Percentiles rank a stretch among this genome's conserved stretches.
These are phyloP conservation scores for Struthio camelus DNA, from an alignment of 2,113 vertebrate genomes.

Conservation along the genomic window DNA sequence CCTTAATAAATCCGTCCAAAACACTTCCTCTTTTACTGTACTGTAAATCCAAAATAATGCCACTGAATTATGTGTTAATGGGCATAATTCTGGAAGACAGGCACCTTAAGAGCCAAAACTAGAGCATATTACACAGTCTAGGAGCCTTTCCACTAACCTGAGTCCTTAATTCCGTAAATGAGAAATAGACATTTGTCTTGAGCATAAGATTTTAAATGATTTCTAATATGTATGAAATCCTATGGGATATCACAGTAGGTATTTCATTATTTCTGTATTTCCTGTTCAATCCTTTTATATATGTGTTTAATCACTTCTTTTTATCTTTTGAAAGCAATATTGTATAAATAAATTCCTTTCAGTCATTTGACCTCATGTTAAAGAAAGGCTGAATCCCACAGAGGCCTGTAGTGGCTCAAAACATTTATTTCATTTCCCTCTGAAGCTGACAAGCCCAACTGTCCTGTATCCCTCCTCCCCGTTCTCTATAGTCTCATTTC, in stretches of 20 bases:
- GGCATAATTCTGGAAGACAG: not conserved
- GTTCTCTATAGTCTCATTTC: not conserved
- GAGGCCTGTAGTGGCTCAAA: not conserved
- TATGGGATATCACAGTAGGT: not conserved
- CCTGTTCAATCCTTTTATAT: not conserved
- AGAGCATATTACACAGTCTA: not conserved
- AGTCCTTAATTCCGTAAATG: not conserved
- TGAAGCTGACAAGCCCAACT: not conserved
- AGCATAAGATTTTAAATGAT: not conserved
- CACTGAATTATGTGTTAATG: not conserved
- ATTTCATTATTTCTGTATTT: not conserved
- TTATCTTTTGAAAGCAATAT: not conserved
- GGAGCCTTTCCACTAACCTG: not conserved
- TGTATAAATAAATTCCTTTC: not conserved
- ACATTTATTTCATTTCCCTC: not conserved
- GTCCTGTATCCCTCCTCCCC: not conserved
- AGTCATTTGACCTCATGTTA: not conserved
- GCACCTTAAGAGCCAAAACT: fast-evolving
- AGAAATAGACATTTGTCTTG: not conserved
- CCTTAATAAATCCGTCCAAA: not conserved
- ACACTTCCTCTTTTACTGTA: not conserved
- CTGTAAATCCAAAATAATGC: not conserved
- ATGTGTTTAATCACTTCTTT: not conserved
- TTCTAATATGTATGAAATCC: not conserved
- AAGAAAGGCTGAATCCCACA: not conserved